These are phyloP conservation scores for Heliothis virescens DNA, from an alignment of 1,140 invertebrate species.

Conservation along the genomic window DNA sequence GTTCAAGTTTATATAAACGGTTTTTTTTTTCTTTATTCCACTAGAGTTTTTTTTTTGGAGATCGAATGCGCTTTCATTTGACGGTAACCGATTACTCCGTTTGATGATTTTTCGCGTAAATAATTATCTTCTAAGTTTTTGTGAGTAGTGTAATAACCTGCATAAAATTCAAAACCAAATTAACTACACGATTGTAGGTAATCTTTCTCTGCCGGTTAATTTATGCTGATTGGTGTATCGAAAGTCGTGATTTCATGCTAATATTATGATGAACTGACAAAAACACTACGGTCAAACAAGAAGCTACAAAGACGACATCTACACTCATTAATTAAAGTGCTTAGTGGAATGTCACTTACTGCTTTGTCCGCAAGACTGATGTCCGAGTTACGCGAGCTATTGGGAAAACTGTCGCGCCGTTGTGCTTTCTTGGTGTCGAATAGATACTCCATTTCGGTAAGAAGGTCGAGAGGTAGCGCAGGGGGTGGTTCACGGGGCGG, in stretches of 20 bases:
- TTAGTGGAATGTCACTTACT: constrained; percentile 62
- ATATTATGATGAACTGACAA: constrained; percentile 56
- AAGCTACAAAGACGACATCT: constrained; percentile 45
- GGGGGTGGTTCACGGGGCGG: constrained; percentile 63
- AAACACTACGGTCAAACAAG: constrained; percentile 48
- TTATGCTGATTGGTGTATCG: constrained; percentile 51
- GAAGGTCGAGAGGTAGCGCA: constrained; percentile 70
- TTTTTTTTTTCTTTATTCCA: too few relatives aligned
- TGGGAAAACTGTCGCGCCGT: constrained; percentile 71
- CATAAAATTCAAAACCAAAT: constrained; percentile 45
- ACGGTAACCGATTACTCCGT: too few relatives aligned
- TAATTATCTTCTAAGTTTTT: background rate
- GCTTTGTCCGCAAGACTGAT: constrained; percentile 71
- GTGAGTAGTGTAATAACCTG: constrained; percentile 32
- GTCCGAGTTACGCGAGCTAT: constrained; percentile 65
- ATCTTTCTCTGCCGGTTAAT: too few relatives aligned
- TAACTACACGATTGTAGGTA: background rate
- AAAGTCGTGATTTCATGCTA: constrained; percentile 56
- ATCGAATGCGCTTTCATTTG: too few relatives aligned
- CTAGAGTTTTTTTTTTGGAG: too few relatives aligned
- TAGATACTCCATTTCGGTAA: constrained; percentile 78
- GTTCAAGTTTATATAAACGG: too few relatives aligned
- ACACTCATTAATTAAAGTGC: constrained; percentile 40
- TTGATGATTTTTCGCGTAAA: too few relatives aligned
- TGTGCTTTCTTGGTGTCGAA: constrained; percentile 66